Evolutionary conservation across 2,888 invertebrate species (phyloP).

Genomic region (Tenthredo distinguenda): DNA sequence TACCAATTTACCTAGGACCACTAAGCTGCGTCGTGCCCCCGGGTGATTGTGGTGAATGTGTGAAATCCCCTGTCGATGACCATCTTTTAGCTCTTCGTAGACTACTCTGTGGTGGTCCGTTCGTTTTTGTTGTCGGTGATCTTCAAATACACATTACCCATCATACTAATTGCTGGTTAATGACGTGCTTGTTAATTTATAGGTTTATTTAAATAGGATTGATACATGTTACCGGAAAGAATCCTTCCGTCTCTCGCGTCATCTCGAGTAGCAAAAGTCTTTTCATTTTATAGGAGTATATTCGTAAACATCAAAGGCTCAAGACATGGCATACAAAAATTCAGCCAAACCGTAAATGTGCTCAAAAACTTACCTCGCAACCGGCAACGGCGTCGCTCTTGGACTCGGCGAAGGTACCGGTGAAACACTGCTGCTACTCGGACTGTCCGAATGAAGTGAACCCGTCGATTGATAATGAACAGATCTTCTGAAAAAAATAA

Average conservation of each 20-base stretch:
- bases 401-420: conserved; percentile 90
- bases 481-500: conserved; percentile 82
- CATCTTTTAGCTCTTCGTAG: conserved; percentile 85
- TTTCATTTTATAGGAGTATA: neutral
- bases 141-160: conserved; percentile 68
- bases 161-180: neutral
- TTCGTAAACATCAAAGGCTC: conserved; percentile 14
- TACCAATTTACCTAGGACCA: conserved; percentile 78
- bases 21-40: conserved; percentile 74
- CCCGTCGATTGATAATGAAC: conserved; percentile 92
- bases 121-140: conserved; percentile 83
- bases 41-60: conserved; percentile 78
- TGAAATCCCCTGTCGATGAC: conserved; percentile 92
- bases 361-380: conserved; percentile 68
- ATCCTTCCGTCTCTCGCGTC: conserved; percentile 11
- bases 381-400: conserved; percentile 85
- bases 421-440: conserved; percentile 91
- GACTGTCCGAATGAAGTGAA: conserved; percentile 90
- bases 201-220: neutral
- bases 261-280: neutral
- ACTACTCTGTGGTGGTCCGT: conserved; percentile 79
- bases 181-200: neutral
- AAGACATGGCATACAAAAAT: neutral
- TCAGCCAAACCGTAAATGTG: neutral
- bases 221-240: neutral